These are phyloP conservation scores for Littorina saxatilis DNA, from an alignment of 1,140 invertebrate genomes.

Conservation along the genomic window DNA sequence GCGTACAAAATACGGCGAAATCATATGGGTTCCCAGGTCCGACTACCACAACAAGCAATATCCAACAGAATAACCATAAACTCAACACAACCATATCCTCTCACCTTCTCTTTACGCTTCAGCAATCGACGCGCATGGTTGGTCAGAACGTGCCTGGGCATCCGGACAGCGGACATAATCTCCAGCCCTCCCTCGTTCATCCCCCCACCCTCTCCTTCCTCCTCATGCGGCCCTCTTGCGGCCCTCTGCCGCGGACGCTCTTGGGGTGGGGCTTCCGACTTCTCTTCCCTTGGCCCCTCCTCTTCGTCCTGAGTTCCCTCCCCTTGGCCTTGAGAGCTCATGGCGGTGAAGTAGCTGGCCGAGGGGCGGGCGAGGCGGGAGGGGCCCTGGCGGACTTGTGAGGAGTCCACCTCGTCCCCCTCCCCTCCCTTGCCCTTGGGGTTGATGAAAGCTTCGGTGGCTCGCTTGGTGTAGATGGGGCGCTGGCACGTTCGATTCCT, in stretches of 20 bases:
- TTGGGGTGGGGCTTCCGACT: neutral
- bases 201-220: slow-evolving; percentile 14
- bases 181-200: slow-evolving; percentile 19
- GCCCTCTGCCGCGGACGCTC: neutral
- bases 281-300: neutral
- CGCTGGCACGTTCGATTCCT: slow-evolving; percentile 54
- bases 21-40: too few relatives aligned
- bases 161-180: slow-evolving; percentile 29
- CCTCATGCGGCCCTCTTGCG: neutral
- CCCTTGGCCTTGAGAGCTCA: neutral
- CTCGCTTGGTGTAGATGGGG: slow-evolving; percentile 50
- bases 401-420: slow-evolving; percentile 30
- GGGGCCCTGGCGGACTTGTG: slow-evolving; percentile 25
- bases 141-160: slow-evolving; percentile 4
- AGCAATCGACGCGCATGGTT: neutral
- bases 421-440: slow-evolving; percentile 43
- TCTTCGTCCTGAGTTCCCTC: slow-evolving; percentile 17
- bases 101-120: slow-evolving; percentile 43
- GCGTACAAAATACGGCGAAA: too few relatives aligned
- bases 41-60: too few relatives aligned
- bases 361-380: neutral
- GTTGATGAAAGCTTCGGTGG: slow-evolving; percentile 53
- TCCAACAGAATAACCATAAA: too few relatives aligned
- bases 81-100: too few relatives aligned
- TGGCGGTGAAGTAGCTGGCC: neutral